Conservation (phyloP, 2,888 invertebrate species). For the Nomada hirtipes region DNA sequence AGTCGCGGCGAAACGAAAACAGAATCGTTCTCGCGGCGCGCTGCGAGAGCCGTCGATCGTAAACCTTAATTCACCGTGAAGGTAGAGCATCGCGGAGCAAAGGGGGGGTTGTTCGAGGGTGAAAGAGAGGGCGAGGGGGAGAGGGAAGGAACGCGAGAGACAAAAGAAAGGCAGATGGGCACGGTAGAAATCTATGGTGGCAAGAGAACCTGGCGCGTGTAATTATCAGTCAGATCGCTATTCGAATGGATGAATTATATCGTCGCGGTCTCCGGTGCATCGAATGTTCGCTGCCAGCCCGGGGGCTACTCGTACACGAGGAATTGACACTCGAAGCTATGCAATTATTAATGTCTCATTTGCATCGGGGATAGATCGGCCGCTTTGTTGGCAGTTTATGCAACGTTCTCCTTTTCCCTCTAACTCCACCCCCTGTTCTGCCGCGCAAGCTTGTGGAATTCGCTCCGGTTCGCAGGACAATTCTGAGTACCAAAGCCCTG, state of each 20-base stretch:
- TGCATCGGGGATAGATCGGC: slow-evolving; percentile 65
- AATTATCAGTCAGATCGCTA: slow-evolving; percentile 74
- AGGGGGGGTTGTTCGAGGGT: slow-evolving; percentile 1
- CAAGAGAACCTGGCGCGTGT: slow-evolving; percentile 60
- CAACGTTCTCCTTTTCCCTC: slow-evolving; percentile 12
- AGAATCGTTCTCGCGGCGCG: slow-evolving; percentile 4
- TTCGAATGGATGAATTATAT: slow-evolving; percentile 73
- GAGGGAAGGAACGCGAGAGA: slow-evolving; percentile 32
- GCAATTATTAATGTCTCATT: slow-evolving; percentile 73
- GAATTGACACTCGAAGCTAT: slow-evolving; percentile 70
- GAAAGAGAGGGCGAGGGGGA: slow-evolving; percentile 4
- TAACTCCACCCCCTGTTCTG: background rate
- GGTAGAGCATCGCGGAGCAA: slow-evolving; percentile 17
- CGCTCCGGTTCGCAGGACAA: background rate
- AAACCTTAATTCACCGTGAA: slow-evolving; percentile 48
- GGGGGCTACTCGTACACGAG: slow-evolving; percentile 47
- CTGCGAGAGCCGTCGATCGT: slow-evolving; percentile 34
- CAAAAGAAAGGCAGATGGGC: slow-evolving; percentile 49
- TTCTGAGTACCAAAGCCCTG: background rate
- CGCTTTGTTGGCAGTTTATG: slow-evolving; percentile 57
- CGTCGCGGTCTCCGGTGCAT: slow-evolving; percentile 51
- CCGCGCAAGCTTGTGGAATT: slow-evolving; percentile 25
- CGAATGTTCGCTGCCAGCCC: slow-evolving; percentile 48
- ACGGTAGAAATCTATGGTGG: slow-evolving; percentile 61
- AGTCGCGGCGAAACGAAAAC: background rate